Evolutionary conservation across 2,113 vertebrate species (phyloP).

Genomic region (Acanthisitta chloris): DNA sequence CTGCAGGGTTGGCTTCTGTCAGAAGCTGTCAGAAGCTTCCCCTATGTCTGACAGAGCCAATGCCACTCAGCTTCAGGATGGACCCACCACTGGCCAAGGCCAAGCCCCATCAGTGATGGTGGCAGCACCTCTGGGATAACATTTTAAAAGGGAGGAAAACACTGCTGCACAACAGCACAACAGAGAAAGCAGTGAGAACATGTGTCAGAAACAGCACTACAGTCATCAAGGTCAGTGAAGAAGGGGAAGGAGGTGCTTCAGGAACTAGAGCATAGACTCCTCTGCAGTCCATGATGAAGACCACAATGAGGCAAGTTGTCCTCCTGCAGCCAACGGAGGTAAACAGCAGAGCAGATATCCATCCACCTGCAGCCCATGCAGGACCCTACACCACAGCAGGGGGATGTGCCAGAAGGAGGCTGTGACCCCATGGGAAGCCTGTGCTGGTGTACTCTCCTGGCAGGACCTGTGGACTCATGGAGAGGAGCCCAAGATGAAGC

Average conservation of each 20-base stretch:
- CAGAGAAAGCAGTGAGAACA: not conserved
- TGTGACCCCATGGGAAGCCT: not conserved
- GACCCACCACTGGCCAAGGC: not conserved
- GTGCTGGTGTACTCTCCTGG: not conserved
- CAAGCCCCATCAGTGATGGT: accelerated
- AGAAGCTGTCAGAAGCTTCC: not conserved
- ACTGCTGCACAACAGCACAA: not conserved
- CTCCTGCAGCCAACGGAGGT: not conserved
- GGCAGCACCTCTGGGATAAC: not conserved
- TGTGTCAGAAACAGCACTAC: not conserved
- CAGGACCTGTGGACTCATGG: not conserved
- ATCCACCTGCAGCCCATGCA: not conserved
- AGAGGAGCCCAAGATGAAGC: not conserved
- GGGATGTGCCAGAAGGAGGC: not conserved
- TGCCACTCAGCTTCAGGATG: not conserved
- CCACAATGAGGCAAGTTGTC: not conserved
- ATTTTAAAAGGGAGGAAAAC: not conserved
- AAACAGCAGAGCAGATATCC: not conserved
- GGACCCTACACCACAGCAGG: not conserved
- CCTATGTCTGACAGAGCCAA: not conserved
- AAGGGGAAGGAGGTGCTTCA: not conserved
- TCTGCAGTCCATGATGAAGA: not conserved
- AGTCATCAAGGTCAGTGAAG: not conserved
- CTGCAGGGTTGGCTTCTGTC: not conserved
- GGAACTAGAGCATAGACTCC: not conserved